These are phyloP conservation scores for Meleagris gallopavo DNA, from an alignment of 2,113 vertebrate species.

Conservation along the genomic window DNA sequence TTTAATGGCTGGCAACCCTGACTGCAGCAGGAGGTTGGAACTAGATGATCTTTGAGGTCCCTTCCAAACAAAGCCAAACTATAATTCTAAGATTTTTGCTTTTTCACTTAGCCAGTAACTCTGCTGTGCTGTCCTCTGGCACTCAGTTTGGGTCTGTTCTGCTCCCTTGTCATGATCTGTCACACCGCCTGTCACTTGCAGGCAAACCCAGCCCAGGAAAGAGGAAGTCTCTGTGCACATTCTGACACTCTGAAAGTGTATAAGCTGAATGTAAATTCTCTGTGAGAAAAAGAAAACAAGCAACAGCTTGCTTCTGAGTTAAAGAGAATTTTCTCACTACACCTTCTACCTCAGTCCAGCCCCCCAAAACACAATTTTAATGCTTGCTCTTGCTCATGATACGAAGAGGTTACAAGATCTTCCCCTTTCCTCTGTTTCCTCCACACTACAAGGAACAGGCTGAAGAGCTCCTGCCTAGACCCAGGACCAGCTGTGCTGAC, in stretches of 20 bases:
- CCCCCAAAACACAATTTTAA: not conserved
- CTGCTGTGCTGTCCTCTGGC: not conserved
- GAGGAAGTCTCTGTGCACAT: fast-evolving
- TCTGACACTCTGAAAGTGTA: fast-evolving
- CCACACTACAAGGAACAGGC: not conserved
- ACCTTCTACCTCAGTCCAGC: not conserved
- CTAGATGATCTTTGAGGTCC: no score
- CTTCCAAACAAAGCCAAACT: no score
- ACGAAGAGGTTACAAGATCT: not conserved
- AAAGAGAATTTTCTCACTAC: not conserved
- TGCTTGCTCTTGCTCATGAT: not conserved
- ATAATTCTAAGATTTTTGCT: not conserved
- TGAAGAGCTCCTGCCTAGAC: not conserved
- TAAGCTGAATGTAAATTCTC: not conserved
- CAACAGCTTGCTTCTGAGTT: fast-evolving
- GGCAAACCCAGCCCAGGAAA: not conserved
- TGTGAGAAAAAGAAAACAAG: not conserved
- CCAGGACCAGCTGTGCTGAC: fast-evolving
- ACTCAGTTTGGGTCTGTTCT: not conserved
- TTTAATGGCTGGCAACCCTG: no score
- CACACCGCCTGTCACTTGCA: not conserved
- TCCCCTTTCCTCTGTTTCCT: not conserved
- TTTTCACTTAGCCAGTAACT: not conserved
- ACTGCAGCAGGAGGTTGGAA: no score
- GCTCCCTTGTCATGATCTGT: not conserved